Evolutionary conservation across 2,888 invertebrate genomes (phyloP), one percentile per base, ranked within the genome.

Genomic region (Ceriagrion tenellum): DNA sequence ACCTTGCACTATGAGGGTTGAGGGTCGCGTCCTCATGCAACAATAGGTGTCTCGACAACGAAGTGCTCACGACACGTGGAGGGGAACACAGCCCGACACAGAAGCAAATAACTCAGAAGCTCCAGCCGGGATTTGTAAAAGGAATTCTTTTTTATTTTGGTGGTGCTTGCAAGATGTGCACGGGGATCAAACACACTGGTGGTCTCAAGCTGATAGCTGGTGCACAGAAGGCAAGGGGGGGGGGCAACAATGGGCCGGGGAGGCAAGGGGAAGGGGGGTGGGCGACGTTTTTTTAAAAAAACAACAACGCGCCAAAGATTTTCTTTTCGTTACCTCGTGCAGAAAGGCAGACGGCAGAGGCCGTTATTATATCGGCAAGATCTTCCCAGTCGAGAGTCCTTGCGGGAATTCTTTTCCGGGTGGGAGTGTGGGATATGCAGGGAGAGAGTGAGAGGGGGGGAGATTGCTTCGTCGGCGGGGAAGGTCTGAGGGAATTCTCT

Each of bases 291-390:
- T n/a, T n/a, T 69, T 26, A 69, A 23, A n/a, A 81, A 81, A 74
- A n/a, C 74, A 74, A 81, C 81, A 23, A 35, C 18, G 16, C 30
- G 35, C 81, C 81, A 23, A 35, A 81, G 16, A 69, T n/a, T 69
- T 69, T n/a, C n/a, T 81, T 81, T 81, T 35, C 30, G 30, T 81
- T 81, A 81, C 81, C 81, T 81, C 81, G 81, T 81, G 81, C 35
- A 81, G 81, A 81, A 16, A 81, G 81, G 8, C 3, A 35, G 35
- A 81, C 30, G 81, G 35, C 30, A 13, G 81, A 23, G 35, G 81
- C 81, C 30, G 81, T 35, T 35, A 13, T 81, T 35, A 81, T 81
- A 26, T 12, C 16, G 16, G 13, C 12, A 3, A 26, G 35, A 81
- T 81, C 81, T 81, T 69, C 81, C 10, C 1, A n/a, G 81, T 35